phyloP scores from a whole-genome alignment of 2,888 invertebrate species.

The Leucoma salicis region DNA sequence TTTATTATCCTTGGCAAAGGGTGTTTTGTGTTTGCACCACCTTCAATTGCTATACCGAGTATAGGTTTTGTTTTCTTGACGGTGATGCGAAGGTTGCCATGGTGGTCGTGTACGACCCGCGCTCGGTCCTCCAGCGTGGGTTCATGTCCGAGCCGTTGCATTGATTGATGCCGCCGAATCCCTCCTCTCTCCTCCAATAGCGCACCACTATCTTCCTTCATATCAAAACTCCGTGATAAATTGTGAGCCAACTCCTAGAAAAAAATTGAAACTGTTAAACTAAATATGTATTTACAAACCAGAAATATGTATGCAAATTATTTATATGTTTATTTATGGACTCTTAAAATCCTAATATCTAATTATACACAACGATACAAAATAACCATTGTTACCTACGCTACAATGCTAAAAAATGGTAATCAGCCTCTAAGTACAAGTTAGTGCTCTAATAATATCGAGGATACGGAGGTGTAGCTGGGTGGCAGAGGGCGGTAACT shows the following conservation, averaged over 20 bases:
- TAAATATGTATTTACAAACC: slow-evolving; percentile 12
- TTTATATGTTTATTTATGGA: slow-evolving; percentile 37
- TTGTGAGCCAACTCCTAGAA: slow-evolving; percentile 93
- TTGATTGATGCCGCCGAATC: slow-evolving; percentile 88
- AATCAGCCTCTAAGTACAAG: slow-evolving; percentile 76
- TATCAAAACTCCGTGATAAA: slow-evolving; percentile 92
- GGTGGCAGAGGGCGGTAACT: slow-evolving; percentile 75
- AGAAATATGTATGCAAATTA: slow-evolving; percentile 15
- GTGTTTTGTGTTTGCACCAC: slow-evolving; percentile 97
- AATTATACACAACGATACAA: slow-evolving; percentile 68
- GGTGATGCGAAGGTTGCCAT: slow-evolving; percentile 93
- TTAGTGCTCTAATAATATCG: slow-evolving; percentile 69
- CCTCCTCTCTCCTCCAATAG: slow-evolving; percentile 85
- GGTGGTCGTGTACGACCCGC: slow-evolving; percentile 91
- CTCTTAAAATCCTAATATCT: slow-evolving; percentile 62
- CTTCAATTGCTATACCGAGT: slow-evolving; percentile 98
- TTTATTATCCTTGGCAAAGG: slow-evolving; percentile 97
- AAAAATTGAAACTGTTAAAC: slow-evolving; percentile 8
- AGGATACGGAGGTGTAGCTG: slow-evolving; percentile 64
- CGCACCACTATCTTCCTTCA: slow-evolving; percentile 91
- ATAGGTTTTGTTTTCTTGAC: slow-evolving; percentile 97
- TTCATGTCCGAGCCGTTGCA: slow-evolving; percentile 87
- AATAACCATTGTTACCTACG: slow-evolving; percentile 44
- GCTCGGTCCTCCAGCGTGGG: slow-evolving; percentile 78
- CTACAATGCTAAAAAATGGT: slow-evolving; percentile 74